Evolutionary conservation across 2,113 vertebrate species (phyloP).

Genomic region (Oncorhynchus gorbuscha): DNA sequence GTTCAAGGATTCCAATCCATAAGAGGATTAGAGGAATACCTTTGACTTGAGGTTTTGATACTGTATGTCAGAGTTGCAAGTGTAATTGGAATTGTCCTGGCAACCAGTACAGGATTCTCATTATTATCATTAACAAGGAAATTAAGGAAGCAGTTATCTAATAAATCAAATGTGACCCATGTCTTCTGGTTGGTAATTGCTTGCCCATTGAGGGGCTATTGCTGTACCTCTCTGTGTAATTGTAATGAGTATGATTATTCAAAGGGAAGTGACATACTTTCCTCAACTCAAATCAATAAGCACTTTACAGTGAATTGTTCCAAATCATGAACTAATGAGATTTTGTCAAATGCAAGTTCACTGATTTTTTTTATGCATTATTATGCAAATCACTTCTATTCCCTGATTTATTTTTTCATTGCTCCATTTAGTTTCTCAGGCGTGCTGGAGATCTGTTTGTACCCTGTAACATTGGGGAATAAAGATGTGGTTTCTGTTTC

Average conservation of each 20-base stretch:
- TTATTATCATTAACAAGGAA: slow-evolving; percentile 72
- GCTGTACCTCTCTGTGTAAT: slow-evolving; percentile 72
- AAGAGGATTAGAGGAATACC: slow-evolving; percentile 59
- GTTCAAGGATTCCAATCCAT: slow-evolving; percentile 63
- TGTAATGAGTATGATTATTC: slow-evolving; percentile 62
- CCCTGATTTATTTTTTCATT: slow-evolving; percentile 48
- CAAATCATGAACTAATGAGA: slow-evolving; percentile 71
- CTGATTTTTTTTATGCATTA: slow-evolving; percentile 74
- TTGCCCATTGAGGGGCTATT: slow-evolving; percentile 61
- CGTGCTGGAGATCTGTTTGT: slow-evolving; percentile 73
- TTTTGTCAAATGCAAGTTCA: slow-evolving; percentile 76
- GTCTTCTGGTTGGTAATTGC: slow-evolving; percentile 77
- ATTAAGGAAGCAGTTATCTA: slow-evolving; percentile 75
- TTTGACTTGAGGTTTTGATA: slow-evolving; percentile 70
- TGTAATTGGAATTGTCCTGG: slow-evolving; percentile 73
- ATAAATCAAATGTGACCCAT: slow-evolving; percentile 73
- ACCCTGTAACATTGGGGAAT: slow-evolving; percentile 68
- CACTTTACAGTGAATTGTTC: slow-evolving; percentile 77
- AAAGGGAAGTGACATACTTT: slow-evolving; percentile 69
- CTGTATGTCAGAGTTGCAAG: slow-evolving; percentile 74
- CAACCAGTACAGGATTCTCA: slow-evolving; percentile 66
- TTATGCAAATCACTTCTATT: slow-evolving; percentile 54
- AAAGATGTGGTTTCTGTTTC: slow-evolving; percentile 69
- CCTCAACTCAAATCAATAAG: slow-evolving; percentile 68
- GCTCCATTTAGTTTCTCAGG: slow-evolving; percentile 68